Evolutionary conservation across 2,113 vertebrate species (phyloP).

Genomic region (Psilopogon haemacephalus): DNA sequence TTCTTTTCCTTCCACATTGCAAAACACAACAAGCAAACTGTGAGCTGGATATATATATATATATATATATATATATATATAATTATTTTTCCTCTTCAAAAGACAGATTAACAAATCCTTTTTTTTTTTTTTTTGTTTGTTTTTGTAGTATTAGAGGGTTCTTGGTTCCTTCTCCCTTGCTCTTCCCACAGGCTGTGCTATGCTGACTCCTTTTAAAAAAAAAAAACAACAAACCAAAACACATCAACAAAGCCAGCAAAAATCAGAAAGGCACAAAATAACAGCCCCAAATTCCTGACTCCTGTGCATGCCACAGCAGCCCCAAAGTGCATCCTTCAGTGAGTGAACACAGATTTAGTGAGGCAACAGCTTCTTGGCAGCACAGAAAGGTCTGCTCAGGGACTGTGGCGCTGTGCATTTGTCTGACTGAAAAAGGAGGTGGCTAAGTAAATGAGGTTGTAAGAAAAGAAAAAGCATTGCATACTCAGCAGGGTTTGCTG

Average conservation of each 20-base stretch:
- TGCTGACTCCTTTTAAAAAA: rapidly evolving
- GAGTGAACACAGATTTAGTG: neutral
- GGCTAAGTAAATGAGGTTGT: neutral
- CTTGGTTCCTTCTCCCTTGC: neutral
- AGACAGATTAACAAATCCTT: neutral
- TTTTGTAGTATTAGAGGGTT: neutral
- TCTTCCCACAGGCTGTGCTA: neutral
- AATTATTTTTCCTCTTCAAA: neutral
- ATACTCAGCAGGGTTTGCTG: neutral
- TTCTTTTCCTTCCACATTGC: neutral
- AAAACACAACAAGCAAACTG: neutral
- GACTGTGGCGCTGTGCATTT: neutral
- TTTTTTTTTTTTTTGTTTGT: neutral
- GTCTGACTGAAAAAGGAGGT: neutral
- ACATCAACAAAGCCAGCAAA: neutral
- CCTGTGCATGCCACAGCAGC: neutral
- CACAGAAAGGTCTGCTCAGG: neutral
- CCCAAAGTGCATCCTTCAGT: neutral
- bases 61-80: too few relatives aligned
- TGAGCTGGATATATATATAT: neutral
- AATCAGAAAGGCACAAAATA: neutral
- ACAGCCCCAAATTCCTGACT: neutral
- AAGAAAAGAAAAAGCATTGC: neutral
- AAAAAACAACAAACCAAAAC: too few relatives aligned
- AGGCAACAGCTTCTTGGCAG: neutral